phyloP scores from a whole-genome alignment of 2,113 vertebrate species.

The Nerophis lumbriciformis region DNA sequence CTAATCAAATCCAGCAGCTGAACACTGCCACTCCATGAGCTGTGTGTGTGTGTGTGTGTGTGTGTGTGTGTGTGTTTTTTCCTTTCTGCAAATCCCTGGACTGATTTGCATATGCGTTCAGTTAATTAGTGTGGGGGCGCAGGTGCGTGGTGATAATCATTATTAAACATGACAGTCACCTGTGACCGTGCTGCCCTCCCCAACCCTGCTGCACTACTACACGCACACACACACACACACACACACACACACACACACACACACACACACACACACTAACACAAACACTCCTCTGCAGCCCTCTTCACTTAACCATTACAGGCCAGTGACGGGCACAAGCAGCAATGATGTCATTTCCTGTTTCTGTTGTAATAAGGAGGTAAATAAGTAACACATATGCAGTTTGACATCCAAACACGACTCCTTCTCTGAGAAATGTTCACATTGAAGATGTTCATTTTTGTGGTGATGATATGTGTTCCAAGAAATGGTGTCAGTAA shows the following conservation, averaged over 20 bases:
- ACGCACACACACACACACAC: slow-evolving; percentile 51
- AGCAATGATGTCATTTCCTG: slow-evolving; percentile 45
- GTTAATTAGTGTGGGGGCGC: slow-evolving; percentile 98
- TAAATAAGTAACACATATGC: background rate
- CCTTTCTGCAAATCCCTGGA: slow-evolving; percentile 76
- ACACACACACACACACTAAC: slow-evolving; percentile 71
- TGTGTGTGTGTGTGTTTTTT: slow-evolving; percentile 67
- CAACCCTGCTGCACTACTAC: slow-evolving; percentile 70
- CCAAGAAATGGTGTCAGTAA: too few relatives aligned
- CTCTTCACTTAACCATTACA: slow-evolving; percentile 17
- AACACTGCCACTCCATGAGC: slow-evolving; percentile 95
- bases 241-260: slow-evolving; percentile 56
- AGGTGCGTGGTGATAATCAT: slow-evolving; percentile 99
- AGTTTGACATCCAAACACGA: background rate
- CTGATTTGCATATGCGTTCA: slow-evolving; percentile 98
- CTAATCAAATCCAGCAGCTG: slow-evolving; percentile 98
- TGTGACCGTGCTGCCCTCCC: slow-evolving; percentile 81
- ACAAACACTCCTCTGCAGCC: slow-evolving; percentile 50
- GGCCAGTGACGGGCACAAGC: slow-evolving; percentile 9
- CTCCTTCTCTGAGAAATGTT: too few relatives aligned
- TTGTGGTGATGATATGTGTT: too few relatives aligned
- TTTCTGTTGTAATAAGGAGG: too few relatives aligned
- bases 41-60: slow-evolving; percentile 66
- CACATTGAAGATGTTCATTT: too few relatives aligned
- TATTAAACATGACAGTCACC: slow-evolving; percentile 99